These are phyloP conservation scores for Falco berigora DNA, from an alignment of 2,797 vertebrate genomes.

Conservation along the genomic window DNA sequence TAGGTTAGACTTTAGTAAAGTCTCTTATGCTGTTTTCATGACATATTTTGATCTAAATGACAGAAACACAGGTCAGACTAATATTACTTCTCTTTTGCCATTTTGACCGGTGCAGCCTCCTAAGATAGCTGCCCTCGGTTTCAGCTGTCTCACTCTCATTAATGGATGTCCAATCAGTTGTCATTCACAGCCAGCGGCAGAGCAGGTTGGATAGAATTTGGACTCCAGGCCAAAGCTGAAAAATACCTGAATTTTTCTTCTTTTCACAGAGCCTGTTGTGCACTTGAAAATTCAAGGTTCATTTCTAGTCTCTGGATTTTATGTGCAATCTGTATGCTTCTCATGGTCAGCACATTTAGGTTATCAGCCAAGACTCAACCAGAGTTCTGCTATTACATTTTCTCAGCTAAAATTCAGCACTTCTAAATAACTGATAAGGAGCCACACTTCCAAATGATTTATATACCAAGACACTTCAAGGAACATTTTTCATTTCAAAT, in stretches of 20 bases:
- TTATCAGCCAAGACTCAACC: slow-evolving; percentile 22
- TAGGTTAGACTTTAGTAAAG: not conserved
- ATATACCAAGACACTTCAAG: slow-evolving; percentile 13
- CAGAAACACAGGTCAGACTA: not conserved
- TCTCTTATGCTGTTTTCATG: not conserved
- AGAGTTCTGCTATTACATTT: slow-evolving; percentile 35
- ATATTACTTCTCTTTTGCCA: not conserved
- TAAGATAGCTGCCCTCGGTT: not conserved
- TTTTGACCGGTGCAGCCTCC: not conserved
- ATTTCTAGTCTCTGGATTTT: slow-evolving; percentile 16
- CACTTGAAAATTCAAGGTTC: slow-evolving; percentile 19
- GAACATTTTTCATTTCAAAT: slow-evolving; percentile 35
- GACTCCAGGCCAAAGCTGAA: not conserved
- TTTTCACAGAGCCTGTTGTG: not conserved
- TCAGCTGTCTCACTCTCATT: not conserved
- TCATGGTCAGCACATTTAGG: slow-evolving; percentile 5
- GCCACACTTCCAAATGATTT: slow-evolving; percentile 35
- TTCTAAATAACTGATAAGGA: slow-evolving; percentile 41
- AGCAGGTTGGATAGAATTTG: not conserved
- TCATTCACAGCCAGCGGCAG: not conserved
- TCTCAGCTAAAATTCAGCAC: slow-evolving; percentile 19
- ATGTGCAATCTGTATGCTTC: slow-evolving; percentile 14
- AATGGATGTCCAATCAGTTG: not conserved
- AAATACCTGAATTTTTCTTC: not conserved
- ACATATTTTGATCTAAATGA: not conserved